phyloP scores from a whole-genome alignment of 2,797 vertebrate genomes.

The Esox masquinongy region DNA sequence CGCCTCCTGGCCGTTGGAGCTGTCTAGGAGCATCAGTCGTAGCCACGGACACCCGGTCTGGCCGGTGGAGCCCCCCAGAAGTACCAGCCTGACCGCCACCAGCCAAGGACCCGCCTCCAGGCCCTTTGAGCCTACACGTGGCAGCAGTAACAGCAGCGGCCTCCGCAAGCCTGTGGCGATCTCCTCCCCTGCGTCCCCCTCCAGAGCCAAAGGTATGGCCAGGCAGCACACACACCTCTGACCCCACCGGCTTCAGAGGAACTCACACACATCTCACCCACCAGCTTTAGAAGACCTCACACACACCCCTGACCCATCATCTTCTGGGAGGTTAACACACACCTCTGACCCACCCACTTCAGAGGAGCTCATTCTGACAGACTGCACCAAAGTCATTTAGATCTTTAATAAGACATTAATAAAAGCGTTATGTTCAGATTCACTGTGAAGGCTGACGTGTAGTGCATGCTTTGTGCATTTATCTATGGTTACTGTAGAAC shows the following conservation, averaged over 20 bases:
- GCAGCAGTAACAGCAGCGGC: conserved; percentile 34
- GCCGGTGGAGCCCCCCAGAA: conserved; percentile 61
- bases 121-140: background rate
- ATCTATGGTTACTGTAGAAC: background rate
- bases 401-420: background rate
- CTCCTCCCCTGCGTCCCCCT: conserved; percentile 78
- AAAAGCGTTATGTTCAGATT: background rate
- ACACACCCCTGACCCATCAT: background rate
- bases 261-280: conserved; percentile 68
- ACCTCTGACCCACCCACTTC: no score
- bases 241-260: conserved; percentile 72
- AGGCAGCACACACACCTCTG: conserved; percentile 61
- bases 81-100: conserved; percentile 23
- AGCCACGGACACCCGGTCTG: background rate
- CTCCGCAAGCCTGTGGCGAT: conserved; percentile 76
- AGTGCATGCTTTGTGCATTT: background rate
- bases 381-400: background rate
- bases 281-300: conserved; percentile 55
- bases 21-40: background rate
- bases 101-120: background rate
- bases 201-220: conserved; percentile 80
- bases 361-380: background rate
- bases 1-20: background rate
- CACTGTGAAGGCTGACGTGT: background rate
- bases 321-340: no score